Conservation (phyloP, 2,888 invertebrate species). For the Cryptus armator region DNA sequence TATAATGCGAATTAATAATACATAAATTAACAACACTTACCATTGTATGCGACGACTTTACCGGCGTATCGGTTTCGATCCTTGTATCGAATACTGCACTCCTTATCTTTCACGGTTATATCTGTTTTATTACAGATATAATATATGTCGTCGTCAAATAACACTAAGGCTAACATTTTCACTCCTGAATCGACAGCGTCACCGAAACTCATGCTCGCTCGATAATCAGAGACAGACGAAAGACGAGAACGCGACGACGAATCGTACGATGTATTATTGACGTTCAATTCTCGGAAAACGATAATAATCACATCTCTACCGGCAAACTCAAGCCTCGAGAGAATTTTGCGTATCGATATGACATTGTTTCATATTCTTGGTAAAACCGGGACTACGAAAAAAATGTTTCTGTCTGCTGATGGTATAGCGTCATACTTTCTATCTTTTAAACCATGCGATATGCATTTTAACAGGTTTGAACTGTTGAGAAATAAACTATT, state of each 20-base stretch:
- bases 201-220: not conserved
- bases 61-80: constrained; percentile 5
- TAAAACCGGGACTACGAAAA: too few relatives aligned
- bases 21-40: constrained; percentile 2
- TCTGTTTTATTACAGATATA: constrained; percentile 5
- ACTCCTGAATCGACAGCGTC: not conserved
- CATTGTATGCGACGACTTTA: not conserved
- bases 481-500: too few relatives aligned
- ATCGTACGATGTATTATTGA: not conserved
- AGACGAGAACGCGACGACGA: not conserved
- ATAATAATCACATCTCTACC: too few relatives aligned
- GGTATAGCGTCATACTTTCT: too few relatives aligned
- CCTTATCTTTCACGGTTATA: not conserved
- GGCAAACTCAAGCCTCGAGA: too few relatives aligned
- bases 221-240: not conserved
- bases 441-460: too few relatives aligned
- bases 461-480: too few relatives aligned
- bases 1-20: too few relatives aligned
- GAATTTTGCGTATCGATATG: too few relatives aligned
- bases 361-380: too few relatives aligned
- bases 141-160: not conserved
- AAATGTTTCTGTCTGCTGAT: too few relatives aligned
- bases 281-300: too few relatives aligned
- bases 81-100: constrained; percentile 3
- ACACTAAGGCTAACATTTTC: not conserved